These are phyloP conservation scores for Chaenocephalus aceratus DNA, from an alignment of 2,113 vertebrate genomes.

Conservation along the genomic window DNA sequence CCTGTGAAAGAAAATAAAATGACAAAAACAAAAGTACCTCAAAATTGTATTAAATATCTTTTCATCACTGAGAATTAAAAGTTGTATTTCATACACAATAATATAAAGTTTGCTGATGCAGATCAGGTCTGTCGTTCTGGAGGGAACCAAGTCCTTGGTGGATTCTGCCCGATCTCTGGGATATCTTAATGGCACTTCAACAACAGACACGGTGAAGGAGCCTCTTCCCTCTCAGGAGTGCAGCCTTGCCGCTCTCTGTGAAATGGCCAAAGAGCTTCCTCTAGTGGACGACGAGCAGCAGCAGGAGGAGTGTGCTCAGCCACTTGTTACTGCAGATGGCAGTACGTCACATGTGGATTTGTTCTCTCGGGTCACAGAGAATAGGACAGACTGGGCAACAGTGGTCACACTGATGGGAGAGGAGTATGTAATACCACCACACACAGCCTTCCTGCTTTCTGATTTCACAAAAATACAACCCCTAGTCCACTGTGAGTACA, in stretches of 20 bases:
- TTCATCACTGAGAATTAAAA: neutral
- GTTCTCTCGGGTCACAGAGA: slow-evolving; percentile 87
- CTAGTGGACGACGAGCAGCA: slow-evolving; percentile 66
- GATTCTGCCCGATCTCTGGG: slow-evolving; percentile 84
- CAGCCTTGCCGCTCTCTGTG: slow-evolving; percentile 89
- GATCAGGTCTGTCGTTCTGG: slow-evolving; percentile 87
- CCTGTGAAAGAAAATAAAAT: too few relatives aligned
- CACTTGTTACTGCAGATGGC: slow-evolving; percentile 64
- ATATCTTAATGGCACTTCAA: slow-evolving; percentile 73
- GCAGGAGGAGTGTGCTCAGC: slow-evolving; percentile 55
- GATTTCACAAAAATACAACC: slow-evolving; percentile 91
- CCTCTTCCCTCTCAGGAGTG: slow-evolving; percentile 68
- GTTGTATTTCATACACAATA: neutral
- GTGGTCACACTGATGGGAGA: slow-evolving; percentile 89
- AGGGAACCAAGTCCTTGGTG: slow-evolving; percentile 86
- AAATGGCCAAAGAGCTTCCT: slow-evolving; percentile 91
- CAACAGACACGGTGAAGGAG: slow-evolving; percentile 30
- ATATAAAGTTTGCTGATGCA: slow-evolving; percentile 59
- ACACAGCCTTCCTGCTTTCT: slow-evolving; percentile 91
- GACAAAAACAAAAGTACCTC: too few relatives aligned
- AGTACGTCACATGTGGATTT: slow-evolving; percentile 82
- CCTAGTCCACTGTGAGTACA: slow-evolving; percentile 89
- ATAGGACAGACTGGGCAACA: slow-evolving; percentile 74
- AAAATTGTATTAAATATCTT: neutral
- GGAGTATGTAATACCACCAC: slow-evolving; percentile 91